A percentile compares a stretch with the other conserved stretches of the same genome.
These are phyloP conservation scores for Pseudocheirus occidentalis DNA, from an alignment of 2,797 vertebrate species.

Conservation along the genomic window DNA sequence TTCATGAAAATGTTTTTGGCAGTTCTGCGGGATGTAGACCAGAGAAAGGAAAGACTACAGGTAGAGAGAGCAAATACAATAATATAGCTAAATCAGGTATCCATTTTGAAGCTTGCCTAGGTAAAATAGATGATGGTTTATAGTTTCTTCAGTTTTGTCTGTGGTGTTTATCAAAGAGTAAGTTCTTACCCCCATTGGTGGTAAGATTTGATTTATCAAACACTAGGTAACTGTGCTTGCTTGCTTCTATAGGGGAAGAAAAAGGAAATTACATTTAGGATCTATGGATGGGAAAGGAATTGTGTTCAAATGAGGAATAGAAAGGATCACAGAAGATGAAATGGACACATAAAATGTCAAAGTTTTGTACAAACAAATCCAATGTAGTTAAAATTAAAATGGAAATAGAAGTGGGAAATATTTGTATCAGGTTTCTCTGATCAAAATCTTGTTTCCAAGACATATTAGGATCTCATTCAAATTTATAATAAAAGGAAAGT, in stretches of 20 bases:
- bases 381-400: not conserved
- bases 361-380: not conserved
- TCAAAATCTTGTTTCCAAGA: not conserved
- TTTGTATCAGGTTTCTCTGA: not conserved
- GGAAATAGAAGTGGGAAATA: not conserved
- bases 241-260: not conserved
- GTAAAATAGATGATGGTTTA: no score
- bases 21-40: no score
- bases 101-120: no score
- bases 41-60: no score
- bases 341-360: not conserved
- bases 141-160: not conserved
- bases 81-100: no score
- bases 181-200: not conserved
- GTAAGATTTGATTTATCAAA: not conserved
- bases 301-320: not conserved
- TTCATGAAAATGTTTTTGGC: no score
- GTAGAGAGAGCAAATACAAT: no score
- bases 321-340: not conserved
- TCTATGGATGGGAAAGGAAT: not conserved
- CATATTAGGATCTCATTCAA: not conserved
- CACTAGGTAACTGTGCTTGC: not conserved
- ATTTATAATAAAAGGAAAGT: not conserved
- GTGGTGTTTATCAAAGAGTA: not conserved
- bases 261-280: not conserved